Evolutionary conservation across 2,888 invertebrate species (phyloP), one percentile per base, ranked within the genome.

Genomic region (Lycia hirtaria): DNA sequence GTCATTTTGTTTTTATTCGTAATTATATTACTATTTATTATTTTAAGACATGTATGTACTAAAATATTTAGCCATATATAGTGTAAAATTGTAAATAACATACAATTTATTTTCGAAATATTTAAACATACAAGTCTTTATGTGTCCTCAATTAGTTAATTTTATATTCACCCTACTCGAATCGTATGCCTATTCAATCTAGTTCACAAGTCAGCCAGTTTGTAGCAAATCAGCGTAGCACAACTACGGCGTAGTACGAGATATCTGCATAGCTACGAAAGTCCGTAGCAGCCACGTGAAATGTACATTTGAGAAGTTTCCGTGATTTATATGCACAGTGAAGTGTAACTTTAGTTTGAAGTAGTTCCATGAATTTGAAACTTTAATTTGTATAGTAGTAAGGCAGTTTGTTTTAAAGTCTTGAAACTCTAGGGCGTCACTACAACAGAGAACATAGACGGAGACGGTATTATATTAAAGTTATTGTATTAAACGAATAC

Each of bases 141-240:
- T n/a, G 0, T 3, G 2, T 17, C 15, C 9, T 0, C 1, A n/a
- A 30, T 6, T 33, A 32, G 5, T 10, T 20, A 44, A 59, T 30
- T 3, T 7, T 22, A 40, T 52, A 4, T 62, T 47, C 53, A 59
- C 64, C 54, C 43, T 41, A 63, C 54, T 53, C 28, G 56, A 55
- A 52, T 60, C 28, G 44, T 28, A 58, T 60, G 47, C 38, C 32
- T 45, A 19, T 30, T 57, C 48, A 49, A 52, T 56, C 41, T 40
- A 35, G 47, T 43, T 54, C 35, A 57, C 57, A 48, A 57, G 33
- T 43, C 45, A 43, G 32, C 40, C 37, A 37, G 37, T 51, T 50
- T 51, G 61, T 60, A 62, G 64, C 62, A 61, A 62, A 60, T 56
- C 56, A 61, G 40, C 67, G 59, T 64, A 64, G 60, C 54, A 44